Conservation (phyloP, 1,140 invertebrate species). For the Cydia strobilella region DNA sequence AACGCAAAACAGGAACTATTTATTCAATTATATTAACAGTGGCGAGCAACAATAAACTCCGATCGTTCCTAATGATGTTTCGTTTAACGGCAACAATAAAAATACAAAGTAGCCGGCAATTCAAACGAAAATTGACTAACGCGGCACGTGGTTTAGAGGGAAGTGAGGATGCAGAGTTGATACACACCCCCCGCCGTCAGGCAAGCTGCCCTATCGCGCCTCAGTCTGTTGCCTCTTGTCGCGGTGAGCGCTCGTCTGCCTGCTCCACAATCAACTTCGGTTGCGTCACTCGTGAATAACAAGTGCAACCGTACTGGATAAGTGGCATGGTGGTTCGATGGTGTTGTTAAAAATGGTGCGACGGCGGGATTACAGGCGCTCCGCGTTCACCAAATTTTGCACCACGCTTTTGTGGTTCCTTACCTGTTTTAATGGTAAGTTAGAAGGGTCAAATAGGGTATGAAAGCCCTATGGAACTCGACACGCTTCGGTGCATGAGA, state of each 20-base stretch:
- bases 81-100: conserved; percentile 64
- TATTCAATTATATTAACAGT: conserved; percentile 49
- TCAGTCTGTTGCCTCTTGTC: conserved; percentile 59
- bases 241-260: conserved; percentile 45
- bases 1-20: conserved; percentile 36
- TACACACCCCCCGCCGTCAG: conserved; percentile 52
- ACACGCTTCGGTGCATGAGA: conserved; percentile 51
- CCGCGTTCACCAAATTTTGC: conserved; percentile 57
- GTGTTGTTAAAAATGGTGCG: conserved; percentile 67
- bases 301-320: conserved; percentile 49
- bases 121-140: conserved; percentile 67
- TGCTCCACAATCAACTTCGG: conserved; percentile 51
- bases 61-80: conserved; percentile 54
- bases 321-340: conserved; percentile 67
- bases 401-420: conserved; percentile 60
- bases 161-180: conserved; percentile 66
- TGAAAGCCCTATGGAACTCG: conserved; percentile 41
- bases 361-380: conserved; percentile 55
- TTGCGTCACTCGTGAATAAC: conserved; percentile 63
- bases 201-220: conserved; percentile 48
- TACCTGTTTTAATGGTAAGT: conserved; percentile 71
- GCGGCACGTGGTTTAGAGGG: conserved; percentile 67
- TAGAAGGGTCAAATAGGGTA: conserved; percentile 52
- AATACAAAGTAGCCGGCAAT: conserved; percentile 59
- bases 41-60: conserved; percentile 51